Conservation (phyloP, 2,797 vertebrate species). For the Acipenser oxyrinchus region DNA sequence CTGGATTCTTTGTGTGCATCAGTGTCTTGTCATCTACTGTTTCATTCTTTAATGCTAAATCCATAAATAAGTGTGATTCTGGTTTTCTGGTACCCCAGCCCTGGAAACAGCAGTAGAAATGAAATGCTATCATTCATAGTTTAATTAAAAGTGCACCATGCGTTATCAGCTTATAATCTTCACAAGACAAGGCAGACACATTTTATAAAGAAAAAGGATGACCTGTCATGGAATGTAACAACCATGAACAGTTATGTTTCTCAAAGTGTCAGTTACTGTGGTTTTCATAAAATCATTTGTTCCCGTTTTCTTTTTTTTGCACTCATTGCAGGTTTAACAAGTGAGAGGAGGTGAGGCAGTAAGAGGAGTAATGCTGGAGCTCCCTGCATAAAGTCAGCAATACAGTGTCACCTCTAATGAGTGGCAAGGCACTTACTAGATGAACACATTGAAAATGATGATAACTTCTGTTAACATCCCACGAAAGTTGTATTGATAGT, state of each 20-base stretch:
- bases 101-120: not conserved
- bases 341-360: not conserved
- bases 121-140: not conserved
- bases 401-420: too few relatives aligned
- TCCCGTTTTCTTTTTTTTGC: not conserved
- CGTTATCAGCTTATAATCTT: not conserved
- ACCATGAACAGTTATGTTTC: not conserved
- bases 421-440: too few relatives aligned
- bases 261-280: not conserved
- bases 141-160: not conserved
- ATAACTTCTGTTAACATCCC: too few relatives aligned
- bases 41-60: too few relatives aligned
- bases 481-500: too few relatives aligned
- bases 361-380: too few relatives aligned
- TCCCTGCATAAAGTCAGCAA: too few relatives aligned
- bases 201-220: not conserved
- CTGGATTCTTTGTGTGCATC: too few relatives aligned
- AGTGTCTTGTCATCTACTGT: too few relatives aligned
- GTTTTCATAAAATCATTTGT: not conserved
- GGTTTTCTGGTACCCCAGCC: too few relatives aligned
- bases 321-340: not conserved
- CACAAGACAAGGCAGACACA: not conserved
- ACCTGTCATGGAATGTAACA: not conserved
- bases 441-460: too few relatives aligned
- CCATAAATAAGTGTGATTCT: too few relatives aligned